Conservation (phyloP, 2,888 invertebrate genomes). For the Aradus depressus region DNA sequence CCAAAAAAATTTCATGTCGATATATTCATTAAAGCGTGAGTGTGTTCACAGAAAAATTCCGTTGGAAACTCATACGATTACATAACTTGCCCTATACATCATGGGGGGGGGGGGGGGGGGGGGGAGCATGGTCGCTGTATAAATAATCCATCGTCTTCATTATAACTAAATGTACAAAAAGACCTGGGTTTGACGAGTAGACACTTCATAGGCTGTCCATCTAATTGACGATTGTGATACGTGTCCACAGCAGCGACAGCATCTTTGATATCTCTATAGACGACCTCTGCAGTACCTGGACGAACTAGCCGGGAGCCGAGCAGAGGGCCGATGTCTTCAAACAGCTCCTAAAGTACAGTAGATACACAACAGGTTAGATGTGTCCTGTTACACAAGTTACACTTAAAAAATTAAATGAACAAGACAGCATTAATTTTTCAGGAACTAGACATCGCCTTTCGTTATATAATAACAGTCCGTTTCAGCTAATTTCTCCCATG, state of each 20-base stretch:
- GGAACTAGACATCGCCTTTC: too few relatives aligned
- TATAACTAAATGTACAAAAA: too few relatives aligned
- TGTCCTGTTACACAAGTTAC: too few relatives aligned
- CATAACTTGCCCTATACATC: too few relatives aligned
- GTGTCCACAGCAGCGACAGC: slow-evolving; percentile 84
- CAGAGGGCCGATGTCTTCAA: slow-evolving; percentile 84
- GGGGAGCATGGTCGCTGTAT: too few relatives aligned
- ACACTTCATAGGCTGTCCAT: slow-evolving; percentile 89
- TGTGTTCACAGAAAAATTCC: neutral
- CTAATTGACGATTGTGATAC: slow-evolving; percentile 84
- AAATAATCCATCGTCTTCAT: neutral
- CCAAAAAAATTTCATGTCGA: neutral
- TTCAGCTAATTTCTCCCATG: too few relatives aligned
- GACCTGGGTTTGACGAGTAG: slow-evolving; percentile 59
- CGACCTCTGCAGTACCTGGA: slow-evolving; percentile 82
- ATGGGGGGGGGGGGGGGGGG: too few relatives aligned
- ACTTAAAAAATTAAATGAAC: too few relatives aligned
- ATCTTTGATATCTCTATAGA: slow-evolving; percentile 72
- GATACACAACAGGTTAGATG: neutral
- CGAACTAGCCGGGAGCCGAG: slow-evolving; percentile 72
- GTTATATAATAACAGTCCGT: too few relatives aligned
- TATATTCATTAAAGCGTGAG: neutral
- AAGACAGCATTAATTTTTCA: too few relatives aligned
- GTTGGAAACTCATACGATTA: neutral
- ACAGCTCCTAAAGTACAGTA: slow-evolving; percentile 58